Base-by-base conservation (phyloP, 2,888 invertebrate species). In the Ceraclea dissimilis region DNA sequence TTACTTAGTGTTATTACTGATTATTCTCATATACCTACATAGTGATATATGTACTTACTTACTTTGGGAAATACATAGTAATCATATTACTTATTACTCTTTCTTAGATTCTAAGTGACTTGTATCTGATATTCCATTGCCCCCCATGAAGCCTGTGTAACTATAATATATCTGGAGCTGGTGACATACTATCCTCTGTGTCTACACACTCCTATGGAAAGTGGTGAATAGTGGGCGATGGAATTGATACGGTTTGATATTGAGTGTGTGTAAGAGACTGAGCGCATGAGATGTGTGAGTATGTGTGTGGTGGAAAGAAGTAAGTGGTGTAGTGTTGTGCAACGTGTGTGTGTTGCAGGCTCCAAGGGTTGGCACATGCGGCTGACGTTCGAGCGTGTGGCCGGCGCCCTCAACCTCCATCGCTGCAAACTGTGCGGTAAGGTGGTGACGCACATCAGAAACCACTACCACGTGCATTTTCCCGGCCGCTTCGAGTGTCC, bases 281-380 rank as follows among this genome's bases (percentile, higher is more conserved):
- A 21, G 20, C 20, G 43, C 11, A n/a, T 8, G 46, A 26, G 49
- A n/a, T 26, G 44, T 33, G 52, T n/a, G n/a, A n/a, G n/a, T n/a
- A 39, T 39, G 39, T 5, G 16, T 8, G 39, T n/a, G 13, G 39
- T 16, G 16, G 2, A 13, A 8, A 13, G 16, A 2, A 5, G 4
- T 8, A 13, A 8, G 39, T 8, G 5, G 39, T 39, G 39, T 13
- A 39, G 13, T 5, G 39, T 39, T 5, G 65, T 60, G 61, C 62
- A 65, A 62, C 74, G 74, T 73, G 75, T 74, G 79, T 78, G 80
- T 80, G 79, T 86, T 86, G 83, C 87, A 90, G 91, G 90, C 86
- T 90, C 90, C 77, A 90, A 90, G 86, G 89, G 90, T 84, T 90
- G 90, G 89, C 90, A 90, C 83, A 90, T 90, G 90, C 88, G 90